Evolutionary conservation across 2,888 invertebrate species (phyloP).

Genomic region (Drosophila nr. perissopoda): DNA sequence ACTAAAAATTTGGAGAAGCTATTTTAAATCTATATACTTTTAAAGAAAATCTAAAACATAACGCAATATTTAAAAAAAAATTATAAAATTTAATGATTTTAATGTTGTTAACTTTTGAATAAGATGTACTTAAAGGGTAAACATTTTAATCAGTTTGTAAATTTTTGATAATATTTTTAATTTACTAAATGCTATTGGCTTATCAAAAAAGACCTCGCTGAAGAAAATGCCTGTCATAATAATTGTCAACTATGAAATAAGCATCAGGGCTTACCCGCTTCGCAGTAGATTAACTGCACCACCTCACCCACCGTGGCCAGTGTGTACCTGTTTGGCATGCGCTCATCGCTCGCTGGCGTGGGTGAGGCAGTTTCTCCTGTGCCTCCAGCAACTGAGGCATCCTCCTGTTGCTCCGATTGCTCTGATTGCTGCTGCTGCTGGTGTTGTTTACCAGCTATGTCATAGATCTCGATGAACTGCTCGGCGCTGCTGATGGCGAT

Average conservation of each 20-base stretch:
- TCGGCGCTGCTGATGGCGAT: slow-evolving; percentile 84
- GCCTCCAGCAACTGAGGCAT: slow-evolving; percentile 17
- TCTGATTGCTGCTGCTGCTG: slow-evolving; percentile 20
- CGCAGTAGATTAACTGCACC: slow-evolving; percentile 88
- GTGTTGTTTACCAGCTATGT: slow-evolving; percentile 75
- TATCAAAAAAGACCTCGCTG: background rate
- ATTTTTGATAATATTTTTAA: background rate
- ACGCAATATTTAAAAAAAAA: too few relatives aligned
- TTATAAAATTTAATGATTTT: background rate
- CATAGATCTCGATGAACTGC: slow-evolving; percentile 84
- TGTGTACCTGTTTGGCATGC: slow-evolving; percentile 84
- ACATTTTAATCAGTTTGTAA: background rate
- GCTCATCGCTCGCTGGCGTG: slow-evolving; percentile 61
- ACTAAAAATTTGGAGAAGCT: background rate
- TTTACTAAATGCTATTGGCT: too few relatives aligned
- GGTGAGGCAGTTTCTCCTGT: slow-evolving; percentile 33
- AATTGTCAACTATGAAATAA: background rate
- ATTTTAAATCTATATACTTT: background rate
- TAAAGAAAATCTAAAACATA: background rate
- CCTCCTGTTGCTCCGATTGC: slow-evolving; percentile 35
- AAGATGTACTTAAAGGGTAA: background rate
- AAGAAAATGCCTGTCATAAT: background rate
- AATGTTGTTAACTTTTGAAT: background rate
- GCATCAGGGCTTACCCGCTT: slow-evolving; percentile 86
- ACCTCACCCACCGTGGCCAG: slow-evolving; percentile 91